Percentiles rank a stretch among this genome's conserved stretches.
phyloP scores from a whole-genome alignment of 2,797 vertebrate genomes.

The Apodemus agrarius region DNA sequence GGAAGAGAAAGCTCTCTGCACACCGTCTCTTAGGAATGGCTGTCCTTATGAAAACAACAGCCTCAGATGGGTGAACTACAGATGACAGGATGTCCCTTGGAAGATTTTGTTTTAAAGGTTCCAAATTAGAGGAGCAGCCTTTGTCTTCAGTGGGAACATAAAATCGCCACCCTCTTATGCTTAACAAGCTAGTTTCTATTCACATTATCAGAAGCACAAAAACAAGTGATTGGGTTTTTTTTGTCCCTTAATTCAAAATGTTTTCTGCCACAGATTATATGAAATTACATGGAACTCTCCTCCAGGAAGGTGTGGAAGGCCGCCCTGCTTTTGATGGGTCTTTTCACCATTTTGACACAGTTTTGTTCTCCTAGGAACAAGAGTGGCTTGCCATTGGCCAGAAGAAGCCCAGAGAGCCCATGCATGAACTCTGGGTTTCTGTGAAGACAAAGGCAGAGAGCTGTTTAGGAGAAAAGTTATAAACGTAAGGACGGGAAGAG shows the following conservation, averaged over 20 bases:
- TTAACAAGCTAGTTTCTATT: slow-evolving; percentile 84
- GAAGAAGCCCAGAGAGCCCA: slow-evolving; percentile 74
- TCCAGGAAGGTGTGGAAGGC: slow-evolving; percentile 78
- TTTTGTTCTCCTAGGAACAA: slow-evolving; percentile 58
- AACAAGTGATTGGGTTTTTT: slow-evolving; percentile 81
- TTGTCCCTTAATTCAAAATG: slow-evolving; percentile 82
- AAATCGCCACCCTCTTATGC: slow-evolving; percentile 80
- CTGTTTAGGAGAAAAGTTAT: slow-evolving; percentile 84
- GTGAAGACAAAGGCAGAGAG: slow-evolving; percentile 84
- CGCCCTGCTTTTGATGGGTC: slow-evolving; percentile 63
- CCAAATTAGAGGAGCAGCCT: slow-evolving; percentile 81
- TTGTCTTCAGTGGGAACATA: slow-evolving; percentile 77
- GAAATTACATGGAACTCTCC: slow-evolving; percentile 77
- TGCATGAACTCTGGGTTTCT: slow-evolving; percentile 76
- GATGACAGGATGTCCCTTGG: slow-evolving; percentile 82
- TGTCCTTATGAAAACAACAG: slow-evolving; percentile 46
- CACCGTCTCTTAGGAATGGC: slow-evolving; percentile 21
- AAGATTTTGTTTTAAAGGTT: slow-evolving; percentile 86
- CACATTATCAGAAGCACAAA: slow-evolving; percentile 85
- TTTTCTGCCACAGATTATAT: slow-evolving; percentile 81
- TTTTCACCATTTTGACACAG: slow-evolving; percentile 51
- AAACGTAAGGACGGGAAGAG: slow-evolving; percentile 83
- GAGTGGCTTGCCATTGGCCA: slow-evolving; percentile 73
- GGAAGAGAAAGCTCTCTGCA: background rate
- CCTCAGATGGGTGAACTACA: slow-evolving; percentile 79